Evolutionary conservation across 2,888 invertebrate genomes (phyloP), one percentile per base, ranked within the genome.

Genomic region (Drosophila monieri): DNA sequence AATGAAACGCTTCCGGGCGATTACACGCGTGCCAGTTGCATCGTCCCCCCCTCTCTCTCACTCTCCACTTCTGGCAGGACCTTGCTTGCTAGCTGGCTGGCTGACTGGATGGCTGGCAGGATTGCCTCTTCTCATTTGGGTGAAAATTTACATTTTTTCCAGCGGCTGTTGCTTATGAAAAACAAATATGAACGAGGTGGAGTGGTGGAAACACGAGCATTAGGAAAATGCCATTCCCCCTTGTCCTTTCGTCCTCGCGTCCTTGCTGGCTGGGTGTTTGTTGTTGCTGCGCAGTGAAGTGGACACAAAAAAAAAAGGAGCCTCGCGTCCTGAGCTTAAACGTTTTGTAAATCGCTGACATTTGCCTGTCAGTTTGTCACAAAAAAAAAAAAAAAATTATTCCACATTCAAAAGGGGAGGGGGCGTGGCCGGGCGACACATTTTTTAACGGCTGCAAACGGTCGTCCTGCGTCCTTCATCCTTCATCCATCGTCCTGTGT

Each of bases 61-160:
- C 14, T 14, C 12, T 1, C 23, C n/a, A 15, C 3, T 10, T 14
- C 32, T 30, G 39, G 9, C 12, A 18, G 18, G 43, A 18, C 43
- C 53, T 41, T 55, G 23, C 44, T 44, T n/a, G n/a, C n/a, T n/a
- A n/a, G n/a, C n/a, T n/a, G n/a, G n/a, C n/a, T n/a, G n/a, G n/a
- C n/a, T 21, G 6, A 4, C 6, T 35, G 35, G 27, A 0, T 27
- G 25, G 1, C 27, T 27, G 27, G 9, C 27, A 6, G 2, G 43
- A 15, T 35, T 46, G 39, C 25, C 39, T 51, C 39, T 27, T 48
- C 46, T 54, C 72, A 80, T 80, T 85, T 81, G 85, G 85, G 81
- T 81, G 81, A 85, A 85, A 81, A 81, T 84, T 81, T 81, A 84
- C 81, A 81, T 81, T 85, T 81, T 80, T 80, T 78, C 39, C 57